Percentiles rank a stretch among this genome's conserved stretches.
phyloP scores from a whole-genome alignment of 2,888 invertebrate genomes.

The Acholoe squamosa region DNA sequence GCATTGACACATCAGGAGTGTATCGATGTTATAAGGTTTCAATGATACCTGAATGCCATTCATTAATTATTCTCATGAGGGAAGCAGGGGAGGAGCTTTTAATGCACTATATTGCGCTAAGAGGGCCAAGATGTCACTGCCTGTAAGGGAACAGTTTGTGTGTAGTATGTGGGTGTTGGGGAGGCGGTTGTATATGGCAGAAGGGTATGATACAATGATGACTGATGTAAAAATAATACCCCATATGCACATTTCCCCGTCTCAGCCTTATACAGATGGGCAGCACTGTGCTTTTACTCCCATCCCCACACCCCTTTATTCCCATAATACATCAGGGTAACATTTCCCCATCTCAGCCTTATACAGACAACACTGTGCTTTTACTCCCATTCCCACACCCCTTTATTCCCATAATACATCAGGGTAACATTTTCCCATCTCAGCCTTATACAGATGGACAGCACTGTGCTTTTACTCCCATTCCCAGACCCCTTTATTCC shows the following conservation, averaged over 20 bases:
- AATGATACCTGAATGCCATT: no score
- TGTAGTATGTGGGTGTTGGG: no score
- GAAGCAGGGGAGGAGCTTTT: no score
- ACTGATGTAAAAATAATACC: constrained; percentile 7
- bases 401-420: constrained; percentile 5
- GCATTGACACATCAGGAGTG: no score
- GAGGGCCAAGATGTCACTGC: no score
- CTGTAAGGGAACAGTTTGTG: no score
- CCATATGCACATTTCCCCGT: neutral
- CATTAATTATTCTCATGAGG: no score
- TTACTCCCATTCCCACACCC: neutral
- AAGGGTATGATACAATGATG: neutral
- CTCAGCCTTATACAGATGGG: neutral
- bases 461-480: neutral
- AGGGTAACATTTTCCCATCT: neutral
- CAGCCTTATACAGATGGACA: neutral
- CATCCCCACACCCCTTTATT: neutral
- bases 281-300: neutral
- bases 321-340: constrained; percentile 10
- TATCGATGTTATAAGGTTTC: no score
- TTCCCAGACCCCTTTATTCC: neutral
- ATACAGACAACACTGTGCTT: neutral
- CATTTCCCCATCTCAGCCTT: neutral
- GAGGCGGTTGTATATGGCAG: neutral
- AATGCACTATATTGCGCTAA: no score